Conservation (phyloP, 2,888 invertebrate species). For the Ctena decussata region DNA sequence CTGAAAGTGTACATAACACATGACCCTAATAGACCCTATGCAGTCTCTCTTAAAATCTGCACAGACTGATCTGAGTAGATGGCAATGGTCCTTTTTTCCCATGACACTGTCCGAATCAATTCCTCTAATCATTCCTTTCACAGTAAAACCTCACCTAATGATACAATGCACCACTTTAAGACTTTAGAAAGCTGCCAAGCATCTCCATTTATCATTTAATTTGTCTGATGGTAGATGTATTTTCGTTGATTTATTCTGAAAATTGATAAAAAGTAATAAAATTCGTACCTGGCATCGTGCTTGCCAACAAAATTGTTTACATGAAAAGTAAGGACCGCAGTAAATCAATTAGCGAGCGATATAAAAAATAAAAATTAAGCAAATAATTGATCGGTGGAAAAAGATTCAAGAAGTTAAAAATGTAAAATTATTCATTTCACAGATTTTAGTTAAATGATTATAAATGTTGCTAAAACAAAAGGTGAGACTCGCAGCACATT, state of each 20-base stretch:
- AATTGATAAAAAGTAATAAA: not conserved
- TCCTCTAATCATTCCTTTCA: not conserved
- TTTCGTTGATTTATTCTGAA: not conserved
- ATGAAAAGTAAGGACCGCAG: not conserved
- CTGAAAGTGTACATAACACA: too few species aligned
- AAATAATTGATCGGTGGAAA: too few species aligned
- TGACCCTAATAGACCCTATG: too few species aligned
- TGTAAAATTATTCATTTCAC: too few species aligned
- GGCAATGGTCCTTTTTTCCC: not conserved
- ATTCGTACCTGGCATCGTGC: slow-evolving; percentile 62
- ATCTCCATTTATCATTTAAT: not conserved
- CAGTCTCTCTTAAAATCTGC: too few species aligned
- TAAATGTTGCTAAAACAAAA: too few species aligned
- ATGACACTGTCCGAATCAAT: not conserved
- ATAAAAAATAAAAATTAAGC: too few species aligned
- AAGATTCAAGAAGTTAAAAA: too few species aligned
- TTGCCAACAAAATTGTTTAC: slow-evolving; percentile 60
- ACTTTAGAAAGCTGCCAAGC: not conserved
- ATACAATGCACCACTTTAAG: not conserved
- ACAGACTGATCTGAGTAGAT: too few species aligned
- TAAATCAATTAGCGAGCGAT: slow-evolving; percentile 5
- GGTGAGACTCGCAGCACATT: too few species aligned
- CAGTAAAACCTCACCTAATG: not conserved
- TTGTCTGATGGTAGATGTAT: not conserved
- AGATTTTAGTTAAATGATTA: too few species aligned